A percentile compares a stretch with the other conserved stretches of the same genome.
These are phyloP conservation scores for Macquaria ambigua DNA, from an alignment of 2,113 vertebrate species.

Conservation along the genomic window DNA sequence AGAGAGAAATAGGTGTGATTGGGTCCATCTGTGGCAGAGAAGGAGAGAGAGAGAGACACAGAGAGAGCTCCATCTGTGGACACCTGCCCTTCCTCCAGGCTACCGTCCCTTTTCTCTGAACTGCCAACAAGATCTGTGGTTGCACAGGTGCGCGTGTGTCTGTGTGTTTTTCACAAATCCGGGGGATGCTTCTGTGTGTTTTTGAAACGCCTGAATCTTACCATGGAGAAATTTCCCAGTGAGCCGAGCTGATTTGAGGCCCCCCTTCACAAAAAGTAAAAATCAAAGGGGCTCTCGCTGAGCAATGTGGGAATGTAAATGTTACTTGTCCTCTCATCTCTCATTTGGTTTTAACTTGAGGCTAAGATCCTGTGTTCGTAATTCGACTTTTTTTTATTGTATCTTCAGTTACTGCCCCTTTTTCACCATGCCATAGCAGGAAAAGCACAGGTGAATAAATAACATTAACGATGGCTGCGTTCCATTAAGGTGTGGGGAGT, in stretches of 20 bases:
- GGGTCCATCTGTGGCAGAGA: conserved; percentile 79
- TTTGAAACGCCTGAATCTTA: conserved; percentile 1
- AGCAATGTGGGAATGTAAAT: not conserved
- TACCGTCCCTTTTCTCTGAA: conserved; percentile 56
- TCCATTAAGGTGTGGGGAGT: not conserved
- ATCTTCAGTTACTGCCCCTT: not conserved
- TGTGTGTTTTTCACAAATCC: conserved; percentile 41
- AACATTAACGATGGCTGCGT: not conserved
- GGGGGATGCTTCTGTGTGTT: conserved; percentile 14
- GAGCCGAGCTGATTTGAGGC: not conserved
- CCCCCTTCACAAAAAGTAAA: conserved; percentile 1
- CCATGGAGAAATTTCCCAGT: conserved; percentile 23
- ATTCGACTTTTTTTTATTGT: not conserved
- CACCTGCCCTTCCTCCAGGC: conserved; percentile 79
- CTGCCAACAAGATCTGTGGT: conserved; percentile 76
- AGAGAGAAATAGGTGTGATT: conserved; percentile 80
- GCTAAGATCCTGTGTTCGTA: not conserved
- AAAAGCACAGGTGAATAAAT: not conserved
- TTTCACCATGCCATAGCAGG: not conserved
- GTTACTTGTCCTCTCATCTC: not conserved
- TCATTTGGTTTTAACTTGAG: not conserved
- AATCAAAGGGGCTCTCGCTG: not conserved
- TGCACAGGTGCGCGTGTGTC: conserved; percentile 66
- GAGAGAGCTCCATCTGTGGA: conserved; percentile 78
- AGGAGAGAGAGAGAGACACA: conserved; percentile 46